A percentile compares a stretch with the other conserved stretches of the same genome.
These are phyloP conservation scores for Nerophis ophidion DNA, from an alignment of 2,113 vertebrate species.

Conservation along the genomic window DNA sequence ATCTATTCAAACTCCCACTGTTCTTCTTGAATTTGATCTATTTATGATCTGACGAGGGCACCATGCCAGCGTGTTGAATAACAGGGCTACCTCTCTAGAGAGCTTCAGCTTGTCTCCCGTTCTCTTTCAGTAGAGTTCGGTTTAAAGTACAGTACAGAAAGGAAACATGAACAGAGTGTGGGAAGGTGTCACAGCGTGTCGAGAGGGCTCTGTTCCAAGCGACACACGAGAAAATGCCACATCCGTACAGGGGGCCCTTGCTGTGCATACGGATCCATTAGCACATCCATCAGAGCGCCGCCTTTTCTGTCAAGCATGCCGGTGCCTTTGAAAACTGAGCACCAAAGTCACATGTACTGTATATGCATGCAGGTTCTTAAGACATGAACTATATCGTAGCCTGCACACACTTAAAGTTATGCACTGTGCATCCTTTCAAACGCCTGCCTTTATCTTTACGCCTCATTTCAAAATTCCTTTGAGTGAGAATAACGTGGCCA, in stretches of 20 bases:
- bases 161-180: slow-evolving; percentile 44
- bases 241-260: slow-evolving; percentile 25
- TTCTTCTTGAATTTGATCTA: slow-evolving; percentile 63
- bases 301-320: slow-evolving; percentile 15
- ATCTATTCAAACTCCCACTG: slow-evolving; percentile 50
- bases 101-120: slow-evolving; percentile 66
- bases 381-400: slow-evolving; percentile 8
- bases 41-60: slow-evolving; percentile 70
- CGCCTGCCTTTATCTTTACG: slow-evolving; percentile 49
- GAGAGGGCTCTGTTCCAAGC: slow-evolving; percentile 24
- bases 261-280: slow-evolving; percentile 30
- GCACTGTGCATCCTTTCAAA: slow-evolving; percentile 55
- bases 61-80: slow-evolving; percentile 74
- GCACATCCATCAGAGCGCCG: slow-evolving; percentile 14
- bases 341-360: slow-evolving; percentile 14
- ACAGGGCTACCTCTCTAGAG: slow-evolving; percentile 69
- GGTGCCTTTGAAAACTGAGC: slow-evolving; percentile 11
- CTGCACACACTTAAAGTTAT: slow-evolving; percentile 15
- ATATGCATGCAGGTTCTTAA: slow-evolving; percentile 13
- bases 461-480: slow-evolving; percentile 80
- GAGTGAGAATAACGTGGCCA: slow-evolving; percentile 76
- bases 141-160: slow-evolving; percentile 46
- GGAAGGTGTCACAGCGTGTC: slow-evolving; percentile 48
- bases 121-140: slow-evolving; percentile 70
- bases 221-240: slow-evolving; percentile 35